Evolutionary conservation across 1,140 invertebrate species (phyloP), one percentile per base, ranked within the genome.

Genomic region (Drosophila setifemur): DNA sequence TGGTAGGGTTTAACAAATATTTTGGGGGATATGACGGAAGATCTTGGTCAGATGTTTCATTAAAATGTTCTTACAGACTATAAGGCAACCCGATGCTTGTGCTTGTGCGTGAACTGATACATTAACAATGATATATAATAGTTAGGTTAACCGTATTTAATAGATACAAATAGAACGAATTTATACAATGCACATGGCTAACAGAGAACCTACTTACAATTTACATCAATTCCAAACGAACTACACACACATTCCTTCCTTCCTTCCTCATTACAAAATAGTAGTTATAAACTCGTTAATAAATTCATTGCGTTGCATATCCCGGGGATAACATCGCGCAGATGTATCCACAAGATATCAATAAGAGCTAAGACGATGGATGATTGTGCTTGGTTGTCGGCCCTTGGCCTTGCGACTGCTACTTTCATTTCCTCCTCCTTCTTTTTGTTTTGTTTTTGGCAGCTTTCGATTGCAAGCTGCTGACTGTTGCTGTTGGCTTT

Each of bases 241-340:
- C 77, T 76, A 76, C 67, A 82, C 66, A 75, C 60, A 52, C 43
- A 45, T 53, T 58, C 18, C 45, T 12, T 58, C 9, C 14, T 73
- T 50, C 43, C 54, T 23, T 55, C 31, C 47, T 69, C 60, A 60
- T 67, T 82, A 82, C 55, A 82, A 57, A 57, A 50, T 78, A 77
- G 66, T 83, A 83, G 68, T 77, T 77, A 72, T 85, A 86, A 86
- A 86, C 81, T 86, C 81, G 81, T 86, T 87, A 86, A 87, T 86
- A 86, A 86, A 86, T 86, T 86, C 81, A 81, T 86, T 81, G 54
- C 79, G 81, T 86, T 86, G 67, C 81, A 86, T 76, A 87, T 86
- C 43, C 64, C 64, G 60, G 25, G 31, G 35, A 58, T 54, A 57
- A 63, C 55, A 64, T 83, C 63, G 64, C 67, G 71, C 48, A 69